Evolutionary conservation across 1,140 invertebrate species (phyloP), one percentile per base, ranked within the genome.

Genomic region (Musca vetustissima): DNA sequence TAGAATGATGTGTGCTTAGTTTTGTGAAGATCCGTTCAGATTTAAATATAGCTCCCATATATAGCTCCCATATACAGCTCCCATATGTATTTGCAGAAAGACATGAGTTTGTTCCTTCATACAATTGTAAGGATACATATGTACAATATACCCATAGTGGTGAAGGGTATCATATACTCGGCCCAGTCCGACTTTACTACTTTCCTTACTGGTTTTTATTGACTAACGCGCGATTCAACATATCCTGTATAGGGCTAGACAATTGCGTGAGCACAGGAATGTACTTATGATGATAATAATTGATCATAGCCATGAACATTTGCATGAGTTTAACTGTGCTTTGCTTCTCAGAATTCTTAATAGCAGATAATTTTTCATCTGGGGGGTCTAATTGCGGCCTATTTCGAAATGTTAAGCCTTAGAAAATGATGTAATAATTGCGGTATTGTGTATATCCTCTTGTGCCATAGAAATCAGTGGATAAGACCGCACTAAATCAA

Each of bases 341-440:
- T 50, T 11, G 19, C 19, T 50, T 17, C 49, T 50, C 49, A 21
- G 19, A 50, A n/a, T n/a, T 17, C 19, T 17, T 17, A 19, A 50
- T 50, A 21, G 1, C 64, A 64, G 53, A n/a, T n/a, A n/a, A n/a
- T 84, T 83, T 0, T 75, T 69, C 1, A 85, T 68, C 6, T 82
- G 4, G 28, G 9, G 9, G 9, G 9, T 3, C 28, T n/a, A n/a
- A n/a, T n/a, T n/a, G n/a, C n/a, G n/a, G n/a, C n/a, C n/a, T n/a
- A 43, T 43, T 43, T n/a, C 13, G 4, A 50, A 4, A 50, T 19
- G 19, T 50, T 50, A 11, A 50, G 19, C 13, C 19, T 19, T 19
- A 21, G 13, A 11, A n/a, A 50, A 50, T 2, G 49, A n/a, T 4
- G 36, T 43, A 11, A 11, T 43, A 43, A 43, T 43, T 11, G 36